Percentiles rank a stretch among this genome's conserved stretches.
Evolutionary conservation across 1,140 invertebrate genomes (phyloP).

Genomic region (Drosophila pallidifrons): DNA sequence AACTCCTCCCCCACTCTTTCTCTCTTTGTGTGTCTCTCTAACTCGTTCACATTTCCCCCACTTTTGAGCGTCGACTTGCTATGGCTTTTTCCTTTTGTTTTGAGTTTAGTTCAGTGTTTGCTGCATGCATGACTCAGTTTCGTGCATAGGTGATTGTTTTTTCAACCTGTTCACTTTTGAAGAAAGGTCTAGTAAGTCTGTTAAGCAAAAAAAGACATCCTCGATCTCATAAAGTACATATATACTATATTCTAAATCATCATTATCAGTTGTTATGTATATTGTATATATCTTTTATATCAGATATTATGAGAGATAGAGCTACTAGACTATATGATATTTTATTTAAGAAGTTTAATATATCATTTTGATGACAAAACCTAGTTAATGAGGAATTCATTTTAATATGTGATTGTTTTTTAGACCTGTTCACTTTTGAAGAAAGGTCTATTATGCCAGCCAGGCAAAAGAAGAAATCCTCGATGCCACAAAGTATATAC

Average conservation of each 20-base stretch:
- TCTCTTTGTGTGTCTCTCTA: neutral
- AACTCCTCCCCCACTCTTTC: neutral
- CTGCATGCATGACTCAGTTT: constrained; percentile 54
- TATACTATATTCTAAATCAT: too few relatives aligned
- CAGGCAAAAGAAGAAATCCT: too few relatives aligned
- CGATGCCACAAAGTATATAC: too few relatives aligned
- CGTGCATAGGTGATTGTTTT: constrained; percentile 43
- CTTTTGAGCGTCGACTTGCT: constrained; percentile 10
- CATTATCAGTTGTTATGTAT: too few relatives aligned
- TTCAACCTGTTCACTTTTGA: neutral
- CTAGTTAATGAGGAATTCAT: too few relatives aligned
- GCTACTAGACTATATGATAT: too few relatives aligned
- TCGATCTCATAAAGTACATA: too few relatives aligned
- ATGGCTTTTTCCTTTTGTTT: constrained; percentile 17
- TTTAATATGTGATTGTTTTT: constrained; percentile 33
- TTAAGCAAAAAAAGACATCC: too few relatives aligned
- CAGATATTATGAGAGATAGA: too few relatives aligned
- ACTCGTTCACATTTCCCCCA: neutral
- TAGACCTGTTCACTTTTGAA: neutral
- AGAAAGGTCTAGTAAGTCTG: neutral
- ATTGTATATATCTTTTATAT: too few relatives aligned
- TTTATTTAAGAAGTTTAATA: too few relatives aligned
- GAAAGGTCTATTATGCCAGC: neutral
- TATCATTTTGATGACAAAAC: too few relatives aligned
- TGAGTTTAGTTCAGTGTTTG: constrained; percentile 26